These are phyloP conservation scores for Apotomis capreana DNA, from an alignment of 2,888 invertebrate species.

Conservation along the genomic window DNA sequence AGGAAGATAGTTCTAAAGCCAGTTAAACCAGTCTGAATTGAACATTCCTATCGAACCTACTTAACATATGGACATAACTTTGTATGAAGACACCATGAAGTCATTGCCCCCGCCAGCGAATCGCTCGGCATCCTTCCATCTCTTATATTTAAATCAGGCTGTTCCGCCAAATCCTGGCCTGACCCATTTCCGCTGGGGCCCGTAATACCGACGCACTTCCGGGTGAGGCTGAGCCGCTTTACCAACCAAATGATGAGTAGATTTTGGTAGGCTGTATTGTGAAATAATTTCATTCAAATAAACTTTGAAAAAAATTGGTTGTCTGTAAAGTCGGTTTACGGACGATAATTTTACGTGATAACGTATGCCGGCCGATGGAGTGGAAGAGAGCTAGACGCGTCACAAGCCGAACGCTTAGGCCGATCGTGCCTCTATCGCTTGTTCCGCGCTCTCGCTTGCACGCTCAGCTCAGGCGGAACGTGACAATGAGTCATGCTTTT, in stretches of 20 bases:
- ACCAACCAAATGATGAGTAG: slow-evolving; percentile 48
- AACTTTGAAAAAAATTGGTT: too few species aligned
- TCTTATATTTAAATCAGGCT: slow-evolving; percentile 79
- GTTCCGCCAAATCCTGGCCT: slow-evolving; percentile 73
- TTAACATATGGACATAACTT: not conserved
- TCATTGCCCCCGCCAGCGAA: slow-evolving; percentile 15
- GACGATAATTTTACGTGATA: too few species aligned
- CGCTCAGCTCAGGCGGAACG: too few species aligned
- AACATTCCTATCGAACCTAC: too few species aligned
- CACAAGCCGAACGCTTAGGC: too few species aligned
- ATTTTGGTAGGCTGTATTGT: not conserved
- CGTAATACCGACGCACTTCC: slow-evolving; percentile 71
- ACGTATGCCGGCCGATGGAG: too few species aligned
- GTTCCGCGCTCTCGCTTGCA: too few species aligned
- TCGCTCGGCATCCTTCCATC: slow-evolving; percentile 59
- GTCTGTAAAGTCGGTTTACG: too few species aligned
- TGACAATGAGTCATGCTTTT: too few species aligned
- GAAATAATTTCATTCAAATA: too few species aligned
- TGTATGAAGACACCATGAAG: not conserved
- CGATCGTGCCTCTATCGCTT: too few species aligned
- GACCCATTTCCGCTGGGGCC: slow-evolving; percentile 79
- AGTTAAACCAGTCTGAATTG: not conserved
- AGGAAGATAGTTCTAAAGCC: not conserved
- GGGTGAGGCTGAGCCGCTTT: slow-evolving; percentile 48
- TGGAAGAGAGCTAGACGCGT: too few species aligned